A percentile compares a stretch with the other conserved stretches of the same genome.
Evolutionary conservation across 2,113 vertebrate species (phyloP).

Genomic region (Scophthalmus maximus): DNA sequence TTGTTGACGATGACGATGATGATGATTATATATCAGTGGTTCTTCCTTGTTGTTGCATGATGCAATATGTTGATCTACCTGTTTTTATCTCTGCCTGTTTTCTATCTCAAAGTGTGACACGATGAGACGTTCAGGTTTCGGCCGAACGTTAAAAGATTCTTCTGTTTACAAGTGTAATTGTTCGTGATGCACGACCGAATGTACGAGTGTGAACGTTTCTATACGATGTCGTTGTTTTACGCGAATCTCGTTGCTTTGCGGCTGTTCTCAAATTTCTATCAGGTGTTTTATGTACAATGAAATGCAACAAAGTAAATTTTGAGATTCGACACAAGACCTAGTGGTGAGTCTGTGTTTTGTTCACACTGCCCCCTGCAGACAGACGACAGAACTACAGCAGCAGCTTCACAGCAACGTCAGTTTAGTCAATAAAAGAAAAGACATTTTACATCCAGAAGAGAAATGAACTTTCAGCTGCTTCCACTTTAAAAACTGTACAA

Average conservation of each 20-base stretch:
- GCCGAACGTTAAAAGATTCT: conserved; percentile 1
- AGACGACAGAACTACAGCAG: background rate
- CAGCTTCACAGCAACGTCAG: too few relatives aligned
- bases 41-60: conserved; percentile 80
- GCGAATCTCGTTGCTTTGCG: conserved; percentile 62
- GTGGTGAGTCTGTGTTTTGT: background rate
- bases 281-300: conserved; percentile 73
- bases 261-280: conserved; percentile 74
- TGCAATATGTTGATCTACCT: conserved; percentile 65
- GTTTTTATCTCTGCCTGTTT: conserved; percentile 61
- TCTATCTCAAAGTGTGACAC: conserved; percentile 34
- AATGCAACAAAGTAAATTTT: conserved; percentile 76
- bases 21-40: conserved; percentile 44
- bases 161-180: conserved; percentile 47
- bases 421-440: too few relatives aligned
- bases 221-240: conserved; percentile 66
- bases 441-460: too few relatives aligned
- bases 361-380: conserved; percentile 29
- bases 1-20: conserved; percentile 22
- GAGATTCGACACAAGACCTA: conserved; percentile 60
- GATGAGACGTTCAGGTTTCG: conserved; percentile 37
- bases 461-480: too few relatives aligned
- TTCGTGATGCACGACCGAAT: conserved; percentile 75
- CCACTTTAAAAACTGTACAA: too few relatives aligned
- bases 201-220: conserved; percentile 70